Conservation (phyloP, 2,888 invertebrate genomes). For the Hymenopus coronatus region DNA sequence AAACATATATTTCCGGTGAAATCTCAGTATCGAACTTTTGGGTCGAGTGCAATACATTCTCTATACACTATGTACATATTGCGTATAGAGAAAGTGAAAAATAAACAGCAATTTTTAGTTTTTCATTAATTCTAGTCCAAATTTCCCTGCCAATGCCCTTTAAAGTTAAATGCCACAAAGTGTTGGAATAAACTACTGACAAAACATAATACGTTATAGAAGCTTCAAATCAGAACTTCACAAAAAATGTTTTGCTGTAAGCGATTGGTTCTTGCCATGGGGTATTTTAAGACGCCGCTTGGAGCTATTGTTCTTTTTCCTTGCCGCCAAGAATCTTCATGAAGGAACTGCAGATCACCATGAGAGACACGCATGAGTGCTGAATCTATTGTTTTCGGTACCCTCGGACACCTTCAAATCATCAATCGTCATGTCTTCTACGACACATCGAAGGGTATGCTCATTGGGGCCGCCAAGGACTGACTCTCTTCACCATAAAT, state of each 20-base stretch:
- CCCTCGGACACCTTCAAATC: conserved; percentile 20
- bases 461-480: neutral
- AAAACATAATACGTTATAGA: neutral
- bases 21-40: too few relatives aligned
- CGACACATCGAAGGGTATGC: neutral
- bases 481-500: conserved; percentile 27
- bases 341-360: neutral
- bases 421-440: conserved; percentile 22
- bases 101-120: too few relatives aligned
- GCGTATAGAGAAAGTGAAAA: too few relatives aligned
- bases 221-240: neutral
- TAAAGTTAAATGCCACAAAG: too few relatives aligned
- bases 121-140: too few relatives aligned
- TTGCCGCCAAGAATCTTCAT: neutral
- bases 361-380: neutral
- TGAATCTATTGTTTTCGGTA: conserved; percentile 24
- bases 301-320: neutral
- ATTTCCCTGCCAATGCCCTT: too few relatives aligned
- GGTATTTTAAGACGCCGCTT: neutral
- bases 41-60: too few relatives aligned
- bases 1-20: too few relatives aligned
- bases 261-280: neutral
- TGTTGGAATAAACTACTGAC: too few relatives aligned
- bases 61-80: too few relatives aligned
- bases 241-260: too few relatives aligned